These are phyloP conservation scores for Siphonodentalium dalli DNA, from an alignment of 2,888 invertebrate species.

Conservation along the genomic window DNA sequence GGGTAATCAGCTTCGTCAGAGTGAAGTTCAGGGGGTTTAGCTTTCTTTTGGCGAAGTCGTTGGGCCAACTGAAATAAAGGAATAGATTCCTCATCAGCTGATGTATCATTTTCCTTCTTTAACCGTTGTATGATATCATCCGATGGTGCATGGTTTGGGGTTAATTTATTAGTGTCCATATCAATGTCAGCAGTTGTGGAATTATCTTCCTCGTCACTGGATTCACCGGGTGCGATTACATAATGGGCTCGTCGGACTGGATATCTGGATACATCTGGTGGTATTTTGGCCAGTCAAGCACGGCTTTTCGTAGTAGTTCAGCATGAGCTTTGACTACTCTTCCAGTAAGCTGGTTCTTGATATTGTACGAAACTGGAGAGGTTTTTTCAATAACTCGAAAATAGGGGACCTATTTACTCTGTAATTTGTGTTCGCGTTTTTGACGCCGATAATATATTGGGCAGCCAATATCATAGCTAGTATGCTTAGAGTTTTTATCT, in stretches of 20 bases:
- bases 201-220: too few relatives aligned
- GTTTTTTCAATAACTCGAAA: conserved; percentile 1
- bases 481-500: background rate
- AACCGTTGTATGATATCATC: background rate
- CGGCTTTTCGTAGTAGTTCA: background rate
- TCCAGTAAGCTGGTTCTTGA: conserved; percentile 1
- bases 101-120: background rate
- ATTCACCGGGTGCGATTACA: conserved; percentile 1
- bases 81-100: background rate
- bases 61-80: background rate
- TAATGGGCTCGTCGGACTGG: background rate
- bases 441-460: background rate
- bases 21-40: too few relatives aligned
- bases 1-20: too few relatives aligned
- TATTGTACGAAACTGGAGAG: background rate
- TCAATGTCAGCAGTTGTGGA: too few relatives aligned
- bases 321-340: background rate
- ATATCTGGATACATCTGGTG: background rate
- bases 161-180: too few relatives aligned
- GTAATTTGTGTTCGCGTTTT: background rate
- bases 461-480: background rate
- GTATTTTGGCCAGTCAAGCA: background rate
- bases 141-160: too few relatives aligned
- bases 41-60: too few relatives aligned
- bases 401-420: background rate